Evolutionary conservation across 2,797 vertebrate species (phyloP), one percentile per base, ranked within the genome.

Genomic region (Carapus acus): DNA sequence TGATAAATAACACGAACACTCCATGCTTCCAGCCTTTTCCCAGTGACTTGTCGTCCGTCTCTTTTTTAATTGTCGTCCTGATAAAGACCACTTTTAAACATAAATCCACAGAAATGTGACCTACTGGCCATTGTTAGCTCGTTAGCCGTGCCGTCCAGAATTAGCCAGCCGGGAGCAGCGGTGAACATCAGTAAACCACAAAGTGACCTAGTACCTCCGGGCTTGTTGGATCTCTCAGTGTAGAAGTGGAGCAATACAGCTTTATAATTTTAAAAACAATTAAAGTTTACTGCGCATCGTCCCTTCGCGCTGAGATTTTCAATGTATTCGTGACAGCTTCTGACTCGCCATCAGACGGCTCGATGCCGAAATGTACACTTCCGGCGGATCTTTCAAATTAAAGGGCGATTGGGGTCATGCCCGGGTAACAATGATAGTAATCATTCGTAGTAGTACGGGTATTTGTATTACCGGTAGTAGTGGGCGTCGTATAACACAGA

Each of bases 121-220:
- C 36, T 9, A 0, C 1, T 20, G 23, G 7, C n/a, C 43, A 39
- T 27, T n/a, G 52, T 65, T 62, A 63, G 68, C 64, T 41, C 18
- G 54, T 50, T 43, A 54, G 65, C 64, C 29, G 46, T 41, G 64
- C 34, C 27, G 55, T 47, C 58, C 44, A 63, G 31, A 65, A 41
- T 49, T 54, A 39, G 21, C 58, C 61, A 74, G 75, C n/a, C 71
- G 62, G 79, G 53, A 22, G 42, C 53, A 58, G 40, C 34, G 13
- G 34, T 45, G 20, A 29, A 64, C 69, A 58, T 48, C 58, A 41
- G 45, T 23, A 18, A 49, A 61, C 23, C 51, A 24, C 1, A 13
- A 31, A 61, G 31, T 14, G 38, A 42, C 34, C 40, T 54, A 9
- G 46, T 29, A 39, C 0, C 36, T 15, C 69, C 50, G 62, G 57